Conservation (phyloP, 1,140 invertebrate genomes). For the Zaprionus camerounensis region DNA sequence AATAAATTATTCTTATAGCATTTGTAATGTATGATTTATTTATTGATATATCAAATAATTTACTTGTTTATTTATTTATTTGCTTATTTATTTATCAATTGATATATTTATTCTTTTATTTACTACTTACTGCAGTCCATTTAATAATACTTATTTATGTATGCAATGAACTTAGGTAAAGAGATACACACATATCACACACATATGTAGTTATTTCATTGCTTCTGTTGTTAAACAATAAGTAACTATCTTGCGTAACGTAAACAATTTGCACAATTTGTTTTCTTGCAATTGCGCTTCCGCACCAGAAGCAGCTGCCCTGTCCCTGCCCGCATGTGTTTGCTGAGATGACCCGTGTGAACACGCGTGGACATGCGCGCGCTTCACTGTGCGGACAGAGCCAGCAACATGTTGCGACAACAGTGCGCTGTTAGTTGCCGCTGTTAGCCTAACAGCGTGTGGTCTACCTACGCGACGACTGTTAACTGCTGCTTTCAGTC, state of each 20-base stretch:
- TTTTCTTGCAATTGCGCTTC: neutral
- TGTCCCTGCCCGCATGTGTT: neutral
- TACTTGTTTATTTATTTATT: no score
- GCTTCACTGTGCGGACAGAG: constrained; percentile 29
- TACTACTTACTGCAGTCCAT: no score
- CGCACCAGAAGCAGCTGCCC: neutral
- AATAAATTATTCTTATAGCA: no score
- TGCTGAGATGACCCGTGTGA: neutral
- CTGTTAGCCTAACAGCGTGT: constrained; percentile 29
- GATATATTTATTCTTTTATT: no score
- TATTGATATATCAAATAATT: no score
- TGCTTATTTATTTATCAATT: no score
- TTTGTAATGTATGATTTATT: no score
- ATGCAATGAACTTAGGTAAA: neutral
- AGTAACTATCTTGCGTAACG: neutral
- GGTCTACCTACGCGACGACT: constrained; percentile 28
- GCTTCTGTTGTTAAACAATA: neutral
- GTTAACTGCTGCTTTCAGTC: constrained; percentile 39
- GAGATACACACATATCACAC: neutral
- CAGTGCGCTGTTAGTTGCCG: constrained; percentile 27
- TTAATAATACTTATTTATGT: no score
- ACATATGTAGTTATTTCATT: neutral
- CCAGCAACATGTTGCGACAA: constrained; percentile 54
- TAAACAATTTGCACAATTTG: constrained; percentile 4
- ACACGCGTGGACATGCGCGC: neutral